Percentiles rank a stretch among this genome's conserved stretches.
These are phyloP conservation scores for Chiroxiphia lanceolata DNA, from an alignment of 2,797 vertebrate species.

Conservation along the genomic window DNA sequence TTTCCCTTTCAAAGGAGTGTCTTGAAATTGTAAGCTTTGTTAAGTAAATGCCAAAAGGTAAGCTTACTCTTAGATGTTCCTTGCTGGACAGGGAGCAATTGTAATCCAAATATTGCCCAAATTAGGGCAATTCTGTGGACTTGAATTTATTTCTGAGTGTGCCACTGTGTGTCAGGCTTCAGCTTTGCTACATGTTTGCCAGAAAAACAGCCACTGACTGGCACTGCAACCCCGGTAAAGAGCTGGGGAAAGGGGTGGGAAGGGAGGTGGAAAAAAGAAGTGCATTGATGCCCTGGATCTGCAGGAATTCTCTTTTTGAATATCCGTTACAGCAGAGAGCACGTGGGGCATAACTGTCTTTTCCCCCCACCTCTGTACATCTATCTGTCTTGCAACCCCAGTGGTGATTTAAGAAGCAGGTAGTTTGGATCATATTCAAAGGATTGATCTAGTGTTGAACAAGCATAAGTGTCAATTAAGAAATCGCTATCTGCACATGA, in stretches of 20 bases:
- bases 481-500: background rate
- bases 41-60: background rate
- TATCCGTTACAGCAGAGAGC: background rate
- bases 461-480: background rate
- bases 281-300: background rate
- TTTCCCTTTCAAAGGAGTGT: background rate
- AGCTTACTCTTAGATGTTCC: background rate
- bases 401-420: background rate
- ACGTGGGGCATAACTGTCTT: background rate
- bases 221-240: background rate
- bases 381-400: background rate
- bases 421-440: background rate
- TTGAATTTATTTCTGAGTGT: background rate
- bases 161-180: conserved; percentile 59
- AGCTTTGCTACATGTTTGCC: background rate
- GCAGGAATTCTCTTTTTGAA: background rate
- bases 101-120: background rate
- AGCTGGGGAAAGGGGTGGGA: background rate
- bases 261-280: background rate
- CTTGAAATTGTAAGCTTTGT: background rate
- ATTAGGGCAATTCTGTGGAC: background rate
- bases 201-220: background rate
- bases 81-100: background rate
- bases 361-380: background rate
- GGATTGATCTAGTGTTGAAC: background rate